A percentile compares a stretch with the other conserved stretches of the same genome.
Evolutionary conservation across 2,888 invertebrate species (phyloP).

Genomic region (Thymelicus acteon): DNA sequence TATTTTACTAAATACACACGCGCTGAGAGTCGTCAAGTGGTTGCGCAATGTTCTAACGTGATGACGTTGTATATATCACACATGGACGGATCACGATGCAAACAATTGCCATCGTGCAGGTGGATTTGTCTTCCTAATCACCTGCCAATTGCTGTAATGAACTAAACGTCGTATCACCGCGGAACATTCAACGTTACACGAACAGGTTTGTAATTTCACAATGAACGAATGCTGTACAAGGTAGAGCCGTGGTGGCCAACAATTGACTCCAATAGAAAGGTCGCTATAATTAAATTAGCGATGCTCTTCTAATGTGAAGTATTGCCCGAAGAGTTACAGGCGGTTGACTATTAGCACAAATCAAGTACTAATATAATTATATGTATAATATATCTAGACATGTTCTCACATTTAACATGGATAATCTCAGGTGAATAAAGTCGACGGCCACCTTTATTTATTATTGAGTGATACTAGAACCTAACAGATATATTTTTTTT

Average conservation of each 20-base stretch:
- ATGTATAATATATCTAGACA: background rate
- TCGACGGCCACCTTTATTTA: background rate
- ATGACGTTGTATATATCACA: slow-evolving; percentile 26
- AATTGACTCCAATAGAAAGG: slow-evolving; percentile 78
- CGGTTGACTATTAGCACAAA: slow-evolving; percentile 12
- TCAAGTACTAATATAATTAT: slow-evolving; percentile 18
- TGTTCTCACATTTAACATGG: slow-evolving; percentile 19
- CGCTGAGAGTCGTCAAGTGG: background rate
- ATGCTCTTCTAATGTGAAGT: slow-evolving; percentile 59
- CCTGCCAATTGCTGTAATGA: slow-evolving; percentile 60
- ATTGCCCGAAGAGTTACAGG: slow-evolving; percentile 42
- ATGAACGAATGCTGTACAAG: slow-evolving; percentile 46
- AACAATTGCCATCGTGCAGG: slow-evolving; percentile 48
- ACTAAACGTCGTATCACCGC: slow-evolving; percentile 52
- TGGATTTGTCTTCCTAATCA: slow-evolving; percentile 58
- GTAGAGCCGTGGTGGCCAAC: slow-evolving; percentile 42
- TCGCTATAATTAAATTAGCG: slow-evolving; percentile 74
- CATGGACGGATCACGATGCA: slow-evolving; percentile 44
- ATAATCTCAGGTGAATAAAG: background rate
- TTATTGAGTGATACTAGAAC: too few species aligned
- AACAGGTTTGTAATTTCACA: slow-evolving; percentile 56
- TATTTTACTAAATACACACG: slow-evolving; percentile 21
- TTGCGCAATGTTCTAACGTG: slow-evolving; percentile 45
- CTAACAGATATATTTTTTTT: too few species aligned
- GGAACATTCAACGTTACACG: slow-evolving; percentile 40